A percentile compares a stretch with the other conserved stretches of the same genome.
Conservation (phyloP, 2,888 invertebrate species). For the Pseudoips prasinana region DNA sequence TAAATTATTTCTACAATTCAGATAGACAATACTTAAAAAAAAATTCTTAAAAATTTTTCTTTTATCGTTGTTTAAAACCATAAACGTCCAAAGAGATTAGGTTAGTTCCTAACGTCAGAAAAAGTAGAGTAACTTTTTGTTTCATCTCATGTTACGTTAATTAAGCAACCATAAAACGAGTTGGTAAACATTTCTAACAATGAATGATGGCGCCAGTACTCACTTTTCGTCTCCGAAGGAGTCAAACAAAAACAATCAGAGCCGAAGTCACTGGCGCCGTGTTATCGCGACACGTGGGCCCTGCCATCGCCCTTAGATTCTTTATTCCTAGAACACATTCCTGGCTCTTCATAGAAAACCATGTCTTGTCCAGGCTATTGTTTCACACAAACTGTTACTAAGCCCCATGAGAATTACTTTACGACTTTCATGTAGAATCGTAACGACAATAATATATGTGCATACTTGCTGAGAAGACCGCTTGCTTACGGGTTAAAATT, state of each 20-base stretch:
- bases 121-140: conserved; percentile 25
- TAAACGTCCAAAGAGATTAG: too few species aligned
- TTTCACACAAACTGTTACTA: conserved; percentile 11
- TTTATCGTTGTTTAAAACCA: too few species aligned
- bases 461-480: conserved; percentile 43
- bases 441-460: conserved; percentile 41
- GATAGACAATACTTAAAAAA: too few species aligned
- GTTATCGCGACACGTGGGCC: conserved; percentile 68
- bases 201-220: conserved; percentile 52
- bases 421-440: conserved; percentile 32
- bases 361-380: conserved; percentile 25
- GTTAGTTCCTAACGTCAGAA: too few species aligned
- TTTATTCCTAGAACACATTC: conserved; percentile 62
- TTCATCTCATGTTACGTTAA: conserved; percentile 37
- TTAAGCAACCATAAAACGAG: conserved; percentile 49
- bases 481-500: conserved; percentile 55
- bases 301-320: conserved; percentile 49
- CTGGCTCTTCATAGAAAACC: conserved; percentile 34
- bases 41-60: too few species aligned
- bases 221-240: conserved; percentile 18
- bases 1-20: too few species aligned
- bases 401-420: conserved; percentile 6
- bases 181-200: conserved; percentile 49
- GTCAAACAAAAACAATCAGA: conserved; percentile 31
- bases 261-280: conserved; percentile 60